Percentiles rank a stretch among this genome's conserved stretches.
These are phyloP conservation scores for Darevskia mixta DNA, from an alignment of 2,797 vertebrate species.

Conservation along the genomic window DNA sequence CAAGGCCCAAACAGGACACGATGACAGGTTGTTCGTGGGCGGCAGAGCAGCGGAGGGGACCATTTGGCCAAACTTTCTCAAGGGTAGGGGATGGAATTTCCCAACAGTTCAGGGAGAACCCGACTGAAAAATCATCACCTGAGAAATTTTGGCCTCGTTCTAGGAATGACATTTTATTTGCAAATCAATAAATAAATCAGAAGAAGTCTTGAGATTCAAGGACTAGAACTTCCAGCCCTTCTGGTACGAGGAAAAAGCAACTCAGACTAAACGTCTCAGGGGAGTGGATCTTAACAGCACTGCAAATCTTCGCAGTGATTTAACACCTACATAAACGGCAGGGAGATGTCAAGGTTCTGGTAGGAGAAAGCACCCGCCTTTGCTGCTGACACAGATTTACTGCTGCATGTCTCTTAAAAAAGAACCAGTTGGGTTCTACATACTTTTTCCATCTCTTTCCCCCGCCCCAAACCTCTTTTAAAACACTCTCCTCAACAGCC, in stretches of 20 bases:
- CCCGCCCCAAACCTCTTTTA: background rate
- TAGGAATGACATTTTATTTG: background rate
- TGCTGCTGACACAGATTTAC: background rate
- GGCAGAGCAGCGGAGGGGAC: background rate
- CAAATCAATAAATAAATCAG: background rate
- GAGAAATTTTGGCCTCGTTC: background rate
- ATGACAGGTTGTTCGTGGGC: too few relatives aligned
- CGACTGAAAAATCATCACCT: background rate
- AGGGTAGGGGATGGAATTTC: background rate
- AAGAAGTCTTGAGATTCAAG: rapidly evolving
- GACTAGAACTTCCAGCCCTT: background rate
- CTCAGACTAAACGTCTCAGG: conserved; percentile 35
- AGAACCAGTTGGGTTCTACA: background rate
- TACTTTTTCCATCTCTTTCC: background rate
- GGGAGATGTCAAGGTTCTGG: conserved; percentile 44
- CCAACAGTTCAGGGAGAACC: background rate
- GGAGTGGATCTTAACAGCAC: background rate
- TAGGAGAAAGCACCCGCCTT: background rate
- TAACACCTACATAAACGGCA: conserved; percentile 55
- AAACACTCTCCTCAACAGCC: conserved; percentile 41
- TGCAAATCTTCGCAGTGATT: conserved; percentile 60
- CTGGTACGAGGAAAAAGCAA: background rate
- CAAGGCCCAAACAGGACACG: too few relatives aligned
- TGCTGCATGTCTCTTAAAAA: background rate
- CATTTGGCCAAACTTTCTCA: background rate